Evolutionary conservation across 2,797 vertebrate genomes (phyloP).

Genomic region (Channallabes apus): DNA sequence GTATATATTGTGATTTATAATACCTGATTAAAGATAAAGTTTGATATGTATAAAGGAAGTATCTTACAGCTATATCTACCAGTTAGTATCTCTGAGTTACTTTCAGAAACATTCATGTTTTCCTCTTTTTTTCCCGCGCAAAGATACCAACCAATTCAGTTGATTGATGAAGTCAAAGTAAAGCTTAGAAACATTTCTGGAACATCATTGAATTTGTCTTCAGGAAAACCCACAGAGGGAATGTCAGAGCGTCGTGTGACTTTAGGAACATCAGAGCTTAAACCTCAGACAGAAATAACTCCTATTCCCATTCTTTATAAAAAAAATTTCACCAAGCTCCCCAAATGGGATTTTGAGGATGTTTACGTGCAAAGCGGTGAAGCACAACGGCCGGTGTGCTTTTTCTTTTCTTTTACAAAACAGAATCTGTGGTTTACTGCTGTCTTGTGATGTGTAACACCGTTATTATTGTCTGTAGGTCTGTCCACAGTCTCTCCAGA

Average conservation of each 20-base stretch:
- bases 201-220: not conserved
- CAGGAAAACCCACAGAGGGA: not conserved
- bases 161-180: too few relatives aligned
- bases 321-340: slow-evolving; percentile 56
- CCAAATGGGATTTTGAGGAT: slow-evolving; percentile 72
- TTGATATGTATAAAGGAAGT: not conserved
- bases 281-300: not conserved
- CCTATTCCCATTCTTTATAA: slow-evolving; percentile 54
- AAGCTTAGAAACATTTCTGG: too few relatives aligned
- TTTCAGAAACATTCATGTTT: not conserved
- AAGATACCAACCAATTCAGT: too few relatives aligned
- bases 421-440: not conserved
- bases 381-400: slow-evolving; percentile 58
- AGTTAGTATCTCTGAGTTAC: too few relatives aligned
- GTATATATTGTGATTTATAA: not conserved
- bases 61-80: too few relatives aligned
- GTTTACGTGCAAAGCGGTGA: slow-evolving; percentile 59
- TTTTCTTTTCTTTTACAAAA: not conserved
- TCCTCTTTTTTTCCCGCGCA: too few relatives aligned
- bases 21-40: not conserved
- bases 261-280: too few relatives aligned
- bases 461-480: slow-evolving; percentile 64
- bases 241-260: not conserved
- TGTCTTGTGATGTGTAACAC: not conserved
- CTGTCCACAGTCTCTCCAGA: slow-evolving; percentile 76